Evolutionary conservation across 1,140 invertebrate genomes (phyloP).

Genomic region (Drosophila guanche): DNA sequence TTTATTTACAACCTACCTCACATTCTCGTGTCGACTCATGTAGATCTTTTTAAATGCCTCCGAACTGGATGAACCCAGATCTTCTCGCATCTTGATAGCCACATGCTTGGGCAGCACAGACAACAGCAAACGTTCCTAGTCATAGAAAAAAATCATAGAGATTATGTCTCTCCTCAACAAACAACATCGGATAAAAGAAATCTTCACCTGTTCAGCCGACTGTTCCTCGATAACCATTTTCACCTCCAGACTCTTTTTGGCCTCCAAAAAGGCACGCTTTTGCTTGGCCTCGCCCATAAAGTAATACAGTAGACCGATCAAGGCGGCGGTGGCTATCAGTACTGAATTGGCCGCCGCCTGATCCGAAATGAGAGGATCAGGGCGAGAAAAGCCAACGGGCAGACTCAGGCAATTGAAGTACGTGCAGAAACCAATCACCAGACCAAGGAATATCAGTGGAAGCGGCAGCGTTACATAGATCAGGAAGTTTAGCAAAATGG

Average conservation of each 20-base stretch:
- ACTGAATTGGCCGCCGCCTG: constrained; percentile 86
- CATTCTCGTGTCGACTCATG: constrained; percentile 98
- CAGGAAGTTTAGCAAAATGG: constrained; percentile 92
- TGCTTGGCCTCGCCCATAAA: constrained; percentile 94
- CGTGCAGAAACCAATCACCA: constrained; percentile 85
- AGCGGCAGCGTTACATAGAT: constrained; percentile 93
- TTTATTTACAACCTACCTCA: constrained; percentile 87
- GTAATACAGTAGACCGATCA: constrained; percentile 91
- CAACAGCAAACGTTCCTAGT: constrained; percentile 92
- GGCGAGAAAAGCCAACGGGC: constrained; percentile 84
- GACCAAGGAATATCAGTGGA: constrained; percentile 85
- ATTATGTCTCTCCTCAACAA: not conserved
- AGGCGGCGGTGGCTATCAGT: constrained; percentile 88
- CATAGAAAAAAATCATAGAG: not conserved
- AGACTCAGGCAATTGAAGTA: constrained; percentile 86
- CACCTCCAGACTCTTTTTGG: constrained; percentile 94
- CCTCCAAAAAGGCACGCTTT: constrained; percentile 94
- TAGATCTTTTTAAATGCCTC: constrained; percentile 98
- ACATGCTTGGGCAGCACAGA: constrained; percentile 97
- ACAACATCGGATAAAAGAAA: not conserved
- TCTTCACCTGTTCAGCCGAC: constrained; percentile 92
- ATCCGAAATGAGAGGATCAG: constrained; percentile 79
- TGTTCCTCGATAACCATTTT: constrained; percentile 97
- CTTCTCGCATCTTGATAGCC: constrained; percentile 96
- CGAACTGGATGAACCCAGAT: constrained; percentile 93